A percentile compares a stretch with the other conserved stretches of the same genome.
phyloP scores from a whole-genome alignment of 1,140 invertebrate genomes.

The Psix sp. region DNA sequence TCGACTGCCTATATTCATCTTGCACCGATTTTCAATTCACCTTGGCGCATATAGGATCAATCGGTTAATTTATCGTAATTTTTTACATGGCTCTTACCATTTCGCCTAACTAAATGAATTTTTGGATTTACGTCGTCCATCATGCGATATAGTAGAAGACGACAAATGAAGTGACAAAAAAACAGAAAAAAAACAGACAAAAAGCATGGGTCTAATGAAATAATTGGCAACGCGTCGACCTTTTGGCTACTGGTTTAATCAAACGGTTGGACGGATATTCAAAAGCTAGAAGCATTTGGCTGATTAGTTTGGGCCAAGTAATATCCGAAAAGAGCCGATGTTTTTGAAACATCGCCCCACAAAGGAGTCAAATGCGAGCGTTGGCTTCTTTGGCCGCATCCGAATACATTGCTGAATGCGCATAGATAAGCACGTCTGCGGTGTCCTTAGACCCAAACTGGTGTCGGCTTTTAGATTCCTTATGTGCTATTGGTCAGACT shows the following conservation, averaged over 20 bases:
- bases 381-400: constrained; percentile 2
- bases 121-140: constrained; percentile 30
- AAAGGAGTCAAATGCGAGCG: no score
- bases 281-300: not conserved
- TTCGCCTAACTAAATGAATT: constrained; percentile 23
- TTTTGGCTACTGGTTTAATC: constrained; percentile 13
- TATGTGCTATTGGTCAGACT: constrained; percentile 10
- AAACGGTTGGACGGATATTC: constrained; percentile 9
- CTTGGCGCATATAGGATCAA: constrained; percentile 4
- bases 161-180: constrained; percentile 20
- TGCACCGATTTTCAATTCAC: constrained; percentile 16
- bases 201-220: constrained; percentile 27
- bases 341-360: constrained; percentile 12
- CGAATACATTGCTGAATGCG: constrained; percentile 9
- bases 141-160: constrained; percentile 15
- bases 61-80: constrained; percentile 33
- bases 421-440: constrained; percentile 7
- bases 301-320: constrained; percentile 6
- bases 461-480: constrained; percentile 25
- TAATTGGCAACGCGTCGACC: constrained; percentile 23
- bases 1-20: constrained; percentile 20
- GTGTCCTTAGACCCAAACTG: constrained; percentile 9
- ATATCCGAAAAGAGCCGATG: constrained; percentile 11
- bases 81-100: no score
- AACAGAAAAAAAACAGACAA: no score